phyloP scores from a whole-genome alignment of 2,888 invertebrate species.

The Apantesis nais region DNA sequence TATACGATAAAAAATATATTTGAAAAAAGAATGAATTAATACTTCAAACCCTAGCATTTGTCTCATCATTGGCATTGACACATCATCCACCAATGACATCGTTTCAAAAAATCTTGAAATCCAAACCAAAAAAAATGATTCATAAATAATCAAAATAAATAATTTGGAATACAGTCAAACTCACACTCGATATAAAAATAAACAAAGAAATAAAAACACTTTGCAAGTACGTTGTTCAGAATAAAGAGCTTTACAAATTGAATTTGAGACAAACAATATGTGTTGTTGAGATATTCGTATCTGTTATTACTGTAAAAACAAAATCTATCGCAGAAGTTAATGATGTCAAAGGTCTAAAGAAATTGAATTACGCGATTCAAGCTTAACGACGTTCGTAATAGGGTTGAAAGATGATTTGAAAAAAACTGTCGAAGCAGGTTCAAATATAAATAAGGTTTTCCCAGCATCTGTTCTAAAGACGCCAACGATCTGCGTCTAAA shows the following conservation, averaged over 20 bases:
- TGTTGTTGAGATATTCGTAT: not conserved
- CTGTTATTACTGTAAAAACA: not conserved
- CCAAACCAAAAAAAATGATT: too few species aligned
- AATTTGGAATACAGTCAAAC: too few species aligned
- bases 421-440: not conserved
- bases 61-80: too few species aligned
- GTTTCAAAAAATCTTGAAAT: too few species aligned
- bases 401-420: not conserved
- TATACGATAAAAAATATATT: too few species aligned
- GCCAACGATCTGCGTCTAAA: too few species aligned
- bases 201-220: not conserved
- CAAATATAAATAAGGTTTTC: too few species aligned
- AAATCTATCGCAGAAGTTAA: not conserved
- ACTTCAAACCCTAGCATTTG: too few species aligned
- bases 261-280: not conserved
- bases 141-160: too few species aligned
- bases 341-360: not conserved
- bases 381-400: not conserved
- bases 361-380: not conserved
- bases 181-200: not conserved
- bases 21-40: too few species aligned
- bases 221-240: not conserved
- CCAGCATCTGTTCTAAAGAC: too few species aligned
- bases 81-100: too few species aligned
- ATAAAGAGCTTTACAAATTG: not conserved